These are phyloP conservation scores for Hozukius guyotensis DNA, from an alignment of 2,797 vertebrate species.

Conservation along the genomic window DNA sequence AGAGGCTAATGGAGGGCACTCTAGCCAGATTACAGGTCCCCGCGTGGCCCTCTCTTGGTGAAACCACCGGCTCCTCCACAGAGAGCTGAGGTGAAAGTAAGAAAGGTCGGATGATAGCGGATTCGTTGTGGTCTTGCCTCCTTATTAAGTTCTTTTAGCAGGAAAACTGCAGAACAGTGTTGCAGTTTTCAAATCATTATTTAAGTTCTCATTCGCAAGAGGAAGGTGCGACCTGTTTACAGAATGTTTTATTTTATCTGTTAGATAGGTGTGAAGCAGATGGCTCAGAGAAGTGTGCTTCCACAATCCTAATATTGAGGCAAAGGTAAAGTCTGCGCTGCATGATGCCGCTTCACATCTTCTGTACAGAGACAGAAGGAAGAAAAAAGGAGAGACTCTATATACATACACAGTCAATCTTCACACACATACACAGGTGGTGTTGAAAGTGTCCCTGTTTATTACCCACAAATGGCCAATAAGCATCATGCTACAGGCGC, in stretches of 20 bases:
- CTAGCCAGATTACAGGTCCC: constrained; percentile 90
- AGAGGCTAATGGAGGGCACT: constrained; percentile 93
- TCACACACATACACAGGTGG: background rate
- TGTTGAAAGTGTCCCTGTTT: background rate
- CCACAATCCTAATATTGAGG: background rate
- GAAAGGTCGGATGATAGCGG: background rate
- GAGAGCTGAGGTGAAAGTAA: constrained; percentile 56
- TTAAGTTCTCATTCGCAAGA: constrained; percentile 21
- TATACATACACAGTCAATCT: background rate
- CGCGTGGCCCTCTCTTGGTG: constrained; percentile 88
- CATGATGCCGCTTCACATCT: background rate
- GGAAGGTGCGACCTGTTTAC: constrained; percentile 13
- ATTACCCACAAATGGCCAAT: background rate
- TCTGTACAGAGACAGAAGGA: background rate
- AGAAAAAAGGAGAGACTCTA: background rate
- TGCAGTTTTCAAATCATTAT: constrained; percentile 27
- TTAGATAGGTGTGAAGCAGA: background rate
- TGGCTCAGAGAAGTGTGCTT: background rate
- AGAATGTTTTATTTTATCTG: constrained; percentile 6
- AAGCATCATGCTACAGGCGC: background rate
- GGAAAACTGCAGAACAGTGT: constrained; percentile 12
- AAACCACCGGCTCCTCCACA: constrained; percentile 24
- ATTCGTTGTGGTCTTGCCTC: background rate
- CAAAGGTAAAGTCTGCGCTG: background rate
- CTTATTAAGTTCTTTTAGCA: background rate